Evolutionary conservation across 1,140 invertebrate genomes (phyloP), one percentile per base, ranked within the genome.

Genomic region (Brachionus koreanus): DNA sequence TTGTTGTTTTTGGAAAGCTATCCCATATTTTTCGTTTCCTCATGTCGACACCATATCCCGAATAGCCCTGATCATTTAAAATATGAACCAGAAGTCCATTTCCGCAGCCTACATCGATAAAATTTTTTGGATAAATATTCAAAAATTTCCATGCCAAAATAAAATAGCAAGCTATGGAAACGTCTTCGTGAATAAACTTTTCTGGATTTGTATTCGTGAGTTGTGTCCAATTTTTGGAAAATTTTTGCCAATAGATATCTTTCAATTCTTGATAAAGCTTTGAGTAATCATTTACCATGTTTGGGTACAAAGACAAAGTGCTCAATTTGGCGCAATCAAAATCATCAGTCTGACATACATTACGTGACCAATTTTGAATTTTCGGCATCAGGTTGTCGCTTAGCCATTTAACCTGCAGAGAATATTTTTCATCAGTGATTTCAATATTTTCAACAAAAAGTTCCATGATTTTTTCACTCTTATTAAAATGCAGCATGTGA

Each of bases 181-280:
- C 90, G 87, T 98, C 97, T 91, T 99, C 96, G 90, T 93, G 96
- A 5, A 99, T 93, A 91, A 94, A 97, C 89, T 98, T 98, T 46
- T 91, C 86, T 12, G 96, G 95, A 89, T 98, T 94, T 42, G 96
- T 98, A 84, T 90, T 93, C 5, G 76, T 79, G 5, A 79, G 33
- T 89, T 97, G 94, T 19, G 92, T 91, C 95, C 95, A 97, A 35
- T 85, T 88, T 89, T 92, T 87, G 19, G 93, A 91, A 85, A 96
- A 90, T 39, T 92, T 87, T 83, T 89, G 87, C 3, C 92, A 93
- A 91, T 96, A 95, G 86, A 93, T 94, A 1, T 89, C 84, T 87
- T 97, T 97, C 10, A 96, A 86, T 23, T 91, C 83, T 84, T 92
- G 91, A 87, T 96, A 96, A 33, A 92, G 88, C 42, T 86, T 83